These are phyloP conservation scores for Xerus inauris DNA, from an alignment of 2,113 vertebrate genomes.

Conservation along the genomic window DNA sequence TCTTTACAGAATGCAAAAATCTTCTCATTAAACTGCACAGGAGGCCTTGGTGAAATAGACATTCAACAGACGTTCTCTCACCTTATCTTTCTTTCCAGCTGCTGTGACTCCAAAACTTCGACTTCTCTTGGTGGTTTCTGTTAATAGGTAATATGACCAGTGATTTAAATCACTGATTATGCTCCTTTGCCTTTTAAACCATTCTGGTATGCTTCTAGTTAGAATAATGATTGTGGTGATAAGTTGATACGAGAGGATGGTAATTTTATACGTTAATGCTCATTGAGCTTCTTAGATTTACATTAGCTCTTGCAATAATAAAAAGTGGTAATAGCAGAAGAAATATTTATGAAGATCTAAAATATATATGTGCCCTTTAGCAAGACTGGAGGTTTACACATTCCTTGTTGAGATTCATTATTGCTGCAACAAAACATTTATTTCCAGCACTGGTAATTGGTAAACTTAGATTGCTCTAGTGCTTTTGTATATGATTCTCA, in stretches of 20 bases:
- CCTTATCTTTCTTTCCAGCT: slow-evolving; percentile 78
- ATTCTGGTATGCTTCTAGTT: slow-evolving; percentile 45
- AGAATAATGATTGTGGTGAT: slow-evolving; percentile 72
- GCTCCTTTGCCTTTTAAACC: slow-evolving; percentile 77
- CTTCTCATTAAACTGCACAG: slow-evolving; percentile 55
- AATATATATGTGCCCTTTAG: slow-evolving; percentile 50
- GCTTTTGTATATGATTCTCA: background rate
- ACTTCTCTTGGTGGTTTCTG: slow-evolving; percentile 74
- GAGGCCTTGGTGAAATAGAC: slow-evolving; percentile 49
- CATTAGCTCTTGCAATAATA: slow-evolving; percentile 67
- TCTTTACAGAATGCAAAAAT: slow-evolving; percentile 37
- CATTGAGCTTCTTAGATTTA: slow-evolving; percentile 76
- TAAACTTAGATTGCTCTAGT: background rate
- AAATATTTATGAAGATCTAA: slow-evolving; percentile 70
- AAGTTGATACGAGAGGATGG: slow-evolving; percentile 53
- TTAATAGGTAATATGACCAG: slow-evolving; percentile 77
- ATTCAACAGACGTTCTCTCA: background rate
- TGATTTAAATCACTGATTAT: slow-evolving; percentile 76
- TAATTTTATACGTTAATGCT: slow-evolving; percentile 68
- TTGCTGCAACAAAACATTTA: background rate
- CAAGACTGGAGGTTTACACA: background rate
- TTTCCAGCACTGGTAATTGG: slow-evolving; percentile 1
- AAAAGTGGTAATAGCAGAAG: slow-evolving; percentile 59
- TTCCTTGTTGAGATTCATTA: background rate
- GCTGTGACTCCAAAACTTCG: slow-evolving; percentile 75